A percentile compares a stretch with the other conserved stretches of the same genome.
These are phyloP conservation scores for Meleagris gallopavo DNA, from an alignment of 2,113 vertebrate species.

Conservation along the genomic window DNA sequence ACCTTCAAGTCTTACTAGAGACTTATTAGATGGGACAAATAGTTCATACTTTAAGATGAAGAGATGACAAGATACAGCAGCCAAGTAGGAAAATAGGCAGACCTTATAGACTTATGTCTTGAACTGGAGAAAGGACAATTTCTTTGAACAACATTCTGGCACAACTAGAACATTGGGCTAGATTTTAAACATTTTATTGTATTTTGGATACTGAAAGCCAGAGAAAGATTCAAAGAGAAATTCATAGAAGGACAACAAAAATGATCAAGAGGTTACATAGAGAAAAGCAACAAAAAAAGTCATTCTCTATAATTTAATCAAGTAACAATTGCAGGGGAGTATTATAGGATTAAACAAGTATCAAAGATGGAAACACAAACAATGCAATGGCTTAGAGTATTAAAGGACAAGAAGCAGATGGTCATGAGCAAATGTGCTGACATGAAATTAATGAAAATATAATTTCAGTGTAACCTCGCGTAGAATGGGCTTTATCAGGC, in stretches of 20 bases:
- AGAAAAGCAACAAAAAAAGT: neutral
- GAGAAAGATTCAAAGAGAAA: conserved; percentile 1
- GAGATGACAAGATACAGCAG: neutral
- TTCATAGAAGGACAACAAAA: neutral
- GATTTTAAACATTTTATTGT: neutral
- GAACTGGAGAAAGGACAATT: neutral
- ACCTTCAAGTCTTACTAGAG: neutral
- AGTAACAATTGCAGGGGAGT: conserved; percentile 25
- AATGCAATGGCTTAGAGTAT: conserved; percentile 17
- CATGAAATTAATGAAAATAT: conserved; percentile 53
- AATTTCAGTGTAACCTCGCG: conserved; percentile 12
- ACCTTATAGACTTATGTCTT: neutral
- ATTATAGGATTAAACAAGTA: conserved; percentile 43
- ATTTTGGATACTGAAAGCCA: conserved; percentile 9
- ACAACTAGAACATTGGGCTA: neutral
- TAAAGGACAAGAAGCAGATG: conserved; percentile 58
- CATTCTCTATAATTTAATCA: conserved; percentile 46
- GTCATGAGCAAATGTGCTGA: neutral
- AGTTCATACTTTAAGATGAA: neutral
- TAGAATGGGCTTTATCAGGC: neutral
- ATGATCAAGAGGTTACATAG: neutral
- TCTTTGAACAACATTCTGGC: neutral
- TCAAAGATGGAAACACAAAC: conserved; percentile 1
- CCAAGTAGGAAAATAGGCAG: neutral
- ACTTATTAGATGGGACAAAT: neutral